A percentile compares a stretch with the other conserved stretches of the same genome.
Evolutionary conservation across 2,797 vertebrate genomes (phyloP).

Genomic region (Vespertilio murinus): DNA sequence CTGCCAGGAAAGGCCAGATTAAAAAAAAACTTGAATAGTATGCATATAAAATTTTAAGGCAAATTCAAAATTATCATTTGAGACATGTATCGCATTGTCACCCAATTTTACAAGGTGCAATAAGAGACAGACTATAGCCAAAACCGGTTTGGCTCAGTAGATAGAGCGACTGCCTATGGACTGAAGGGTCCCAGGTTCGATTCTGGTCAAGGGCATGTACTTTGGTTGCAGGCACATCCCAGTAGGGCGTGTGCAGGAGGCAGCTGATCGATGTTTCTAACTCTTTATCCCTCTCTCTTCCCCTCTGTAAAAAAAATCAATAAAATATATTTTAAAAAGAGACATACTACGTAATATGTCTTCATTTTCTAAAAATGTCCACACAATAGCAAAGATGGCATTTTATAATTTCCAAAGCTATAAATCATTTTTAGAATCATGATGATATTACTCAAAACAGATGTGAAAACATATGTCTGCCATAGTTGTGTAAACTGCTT

Average conservation of each 20-base stretch:
- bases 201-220: too few relatives aligned
- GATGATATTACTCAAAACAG: conserved; percentile 87
- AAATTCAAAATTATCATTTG: conserved; percentile 25
- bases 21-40: not conserved
- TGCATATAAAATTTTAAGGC: not conserved
- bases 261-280: too few relatives aligned
- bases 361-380: conserved; percentile 80
- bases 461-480: conserved; percentile 88
- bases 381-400: conserved; percentile 80
- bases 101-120: conserved; percentile 13
- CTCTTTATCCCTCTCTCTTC: too few relatives aligned
- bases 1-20: not conserved
- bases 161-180: too few relatives aligned
- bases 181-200: too few relatives aligned
- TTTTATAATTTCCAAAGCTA: conserved; percentile 84
- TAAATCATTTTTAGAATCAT: conserved; percentile 87
- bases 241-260: too few relatives aligned
- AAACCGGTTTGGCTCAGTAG: too few relatives aligned
- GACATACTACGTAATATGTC: conserved; percentile 58
- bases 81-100: not conserved
- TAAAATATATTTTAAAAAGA: not conserved
- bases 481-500: conserved; percentile 81
- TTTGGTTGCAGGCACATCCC: too few relatives aligned
- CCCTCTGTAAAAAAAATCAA: too few relatives aligned
- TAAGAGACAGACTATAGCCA: not conserved